phyloP scores from a whole-genome alignment of 2,797 vertebrate genomes.

The Strix occidentalis region DNA sequence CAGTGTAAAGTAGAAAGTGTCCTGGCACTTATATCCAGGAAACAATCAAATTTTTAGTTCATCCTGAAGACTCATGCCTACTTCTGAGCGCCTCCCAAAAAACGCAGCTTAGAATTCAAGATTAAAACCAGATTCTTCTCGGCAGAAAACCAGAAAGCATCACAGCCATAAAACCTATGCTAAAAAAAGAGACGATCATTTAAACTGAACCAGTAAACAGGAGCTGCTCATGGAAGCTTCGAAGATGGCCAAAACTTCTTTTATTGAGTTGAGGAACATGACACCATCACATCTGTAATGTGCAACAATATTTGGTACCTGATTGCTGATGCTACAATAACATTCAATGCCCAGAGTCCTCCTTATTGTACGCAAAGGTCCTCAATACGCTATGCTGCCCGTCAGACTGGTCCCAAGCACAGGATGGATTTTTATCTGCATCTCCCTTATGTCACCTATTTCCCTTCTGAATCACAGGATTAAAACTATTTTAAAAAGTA shows the following conservation, averaged over 20 bases:
- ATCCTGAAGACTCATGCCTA: not conserved
- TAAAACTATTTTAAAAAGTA: not conserved
- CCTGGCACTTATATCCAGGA: not conserved
- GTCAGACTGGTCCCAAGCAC: not conserved
- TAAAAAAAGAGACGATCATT: not conserved
- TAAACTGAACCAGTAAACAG: not conserved
- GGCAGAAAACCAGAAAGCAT: not conserved
- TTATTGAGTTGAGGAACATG: not conserved
- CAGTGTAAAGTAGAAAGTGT: not conserved
- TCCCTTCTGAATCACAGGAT: not conserved
- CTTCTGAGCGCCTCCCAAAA: not conserved
- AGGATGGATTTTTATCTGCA: not conserved
- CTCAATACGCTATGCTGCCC: not conserved
- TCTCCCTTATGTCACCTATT: not conserved
- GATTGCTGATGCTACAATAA: not conserved
- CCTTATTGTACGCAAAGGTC: not conserved
- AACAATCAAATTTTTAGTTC: not conserved
- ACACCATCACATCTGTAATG: fast-evolving
- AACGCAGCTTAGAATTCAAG: not conserved
- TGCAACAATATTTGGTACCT: not conserved
- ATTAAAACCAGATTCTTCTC: conserved; percentile 15
- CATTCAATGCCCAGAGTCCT: not conserved
- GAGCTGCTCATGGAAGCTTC: not conserved
- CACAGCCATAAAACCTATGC: not conserved
- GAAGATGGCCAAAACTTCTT: not conserved